Evolutionary conservation across 2,888 invertebrate genomes (phyloP), one percentile per base, ranked within the genome.

Genomic region (Leistus spinibarbis): DNA sequence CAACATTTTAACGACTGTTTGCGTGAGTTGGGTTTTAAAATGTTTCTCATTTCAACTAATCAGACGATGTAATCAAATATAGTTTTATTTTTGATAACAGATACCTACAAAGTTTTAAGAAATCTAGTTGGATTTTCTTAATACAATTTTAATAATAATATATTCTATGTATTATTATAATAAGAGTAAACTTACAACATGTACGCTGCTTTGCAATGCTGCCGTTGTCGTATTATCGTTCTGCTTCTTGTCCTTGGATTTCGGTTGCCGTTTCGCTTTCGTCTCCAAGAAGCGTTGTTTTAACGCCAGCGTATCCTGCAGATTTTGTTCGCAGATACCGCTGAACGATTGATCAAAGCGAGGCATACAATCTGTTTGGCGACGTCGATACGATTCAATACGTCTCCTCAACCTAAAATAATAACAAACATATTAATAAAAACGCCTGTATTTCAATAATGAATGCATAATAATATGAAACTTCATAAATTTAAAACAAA

Each of bases 241-340:
- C 85, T 87, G 90, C 82, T 85, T 90, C 88, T 89, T 89, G 84
- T 91, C 91, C 83, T 92, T 94, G 88, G 95, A 95, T 87, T 96
- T 96, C 83, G 93, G 92, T 79, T 93, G 92, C 80, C 94, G 89
- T 86, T 97, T 97, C 79, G 95, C 92, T 86, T 96, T 97, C 84
- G 93, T 93, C 86, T 97, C 97, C 81, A 96, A 89, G 86, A 93
- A 97, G 78, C 95, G 91, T 86, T 97, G 96, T 85, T 95, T 95
- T 78, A 97, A 88, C 79, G 94, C 91, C 80, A 92, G 89, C 54
- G 97, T 96, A 85, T 97, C 96, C 86, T 96, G 91, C 81, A 94
- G 92, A 85, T 97, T 95, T 84, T 96, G 96, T 83, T 97, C 96
- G 87, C 95, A 95, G 77, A 94, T 89, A 56, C 94, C 94, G 83